A percentile compares a stretch with the other conserved stretches of the same genome.
These are phyloP conservation scores for Pitta sordida DNA, from an alignment of 2,113 vertebrate genomes.

Conservation along the genomic window DNA sequence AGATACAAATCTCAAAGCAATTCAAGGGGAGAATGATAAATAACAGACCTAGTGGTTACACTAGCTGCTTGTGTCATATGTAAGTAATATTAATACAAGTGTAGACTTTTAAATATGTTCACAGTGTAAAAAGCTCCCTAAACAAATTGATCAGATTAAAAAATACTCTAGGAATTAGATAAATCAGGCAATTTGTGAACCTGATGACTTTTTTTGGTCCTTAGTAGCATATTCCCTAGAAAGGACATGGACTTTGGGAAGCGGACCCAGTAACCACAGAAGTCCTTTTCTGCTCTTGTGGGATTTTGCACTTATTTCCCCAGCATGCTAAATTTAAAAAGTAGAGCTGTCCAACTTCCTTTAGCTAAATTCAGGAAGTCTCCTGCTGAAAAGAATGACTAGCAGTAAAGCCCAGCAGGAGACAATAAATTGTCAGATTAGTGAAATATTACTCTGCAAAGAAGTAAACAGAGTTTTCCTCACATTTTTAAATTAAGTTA, in stretches of 20 bases:
- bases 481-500: not conserved
- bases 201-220: not conserved
- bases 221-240: not conserved
- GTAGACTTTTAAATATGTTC: not conserved
- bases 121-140: not conserved
- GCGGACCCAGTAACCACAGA: not conserved
- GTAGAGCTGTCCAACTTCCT: not conserved
- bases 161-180: not conserved
- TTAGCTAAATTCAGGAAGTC: not conserved
- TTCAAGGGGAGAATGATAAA: constrained; percentile 40
- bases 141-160: not conserved
- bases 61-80: not conserved
- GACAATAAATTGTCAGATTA: not conserved
- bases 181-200: not conserved
- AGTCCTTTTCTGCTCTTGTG: not conserved
- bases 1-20: constrained; percentile 27
- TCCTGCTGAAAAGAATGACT: not conserved
- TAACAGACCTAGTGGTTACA: not conserved
- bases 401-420: not conserved
- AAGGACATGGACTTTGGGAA: not conserved
- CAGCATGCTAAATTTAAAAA: not conserved
- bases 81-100: not conserved
- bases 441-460: not conserved
- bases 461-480: not conserved
- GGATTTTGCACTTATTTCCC: fast-evolving